These are phyloP conservation scores for Pogona vitticeps DNA, from an alignment of 2,113 vertebrate genomes.

Conservation along the genomic window DNA sequence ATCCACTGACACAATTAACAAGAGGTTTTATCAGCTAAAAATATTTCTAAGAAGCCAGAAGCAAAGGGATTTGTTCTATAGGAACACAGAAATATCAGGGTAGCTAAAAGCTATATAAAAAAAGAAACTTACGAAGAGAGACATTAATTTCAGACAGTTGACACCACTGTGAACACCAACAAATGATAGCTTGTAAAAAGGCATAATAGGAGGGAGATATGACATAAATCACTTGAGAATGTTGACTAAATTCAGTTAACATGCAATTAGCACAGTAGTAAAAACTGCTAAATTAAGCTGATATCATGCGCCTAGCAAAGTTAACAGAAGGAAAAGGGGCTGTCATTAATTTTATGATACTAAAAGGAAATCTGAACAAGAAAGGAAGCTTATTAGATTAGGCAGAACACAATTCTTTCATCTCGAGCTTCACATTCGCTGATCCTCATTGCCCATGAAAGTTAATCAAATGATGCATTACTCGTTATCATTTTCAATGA, in stretches of 20 bases:
- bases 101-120: conserved; percentile 63
- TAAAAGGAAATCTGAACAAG: conserved; percentile 39
- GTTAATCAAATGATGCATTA: conserved; percentile 36
- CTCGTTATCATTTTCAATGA: conserved; percentile 30
- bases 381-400: conserved; percentile 52
- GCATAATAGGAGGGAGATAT: conserved; percentile 67
- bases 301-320: conserved; percentile 60
- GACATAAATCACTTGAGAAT: conserved; percentile 55
- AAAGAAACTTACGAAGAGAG: conserved; percentile 75
- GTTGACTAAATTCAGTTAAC: conserved; percentile 53
- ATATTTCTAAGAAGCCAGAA: conserved; percentile 48
- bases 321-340: conserved; percentile 38
- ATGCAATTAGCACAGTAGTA: conserved; percentile 66
- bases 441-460: conserved; percentile 37
- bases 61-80: conserved; percentile 48
- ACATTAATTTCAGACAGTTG: conserved; percentile 73
- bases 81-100: conserved; percentile 54
- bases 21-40: conserved; percentile 37
- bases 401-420: conserved; percentile 18
- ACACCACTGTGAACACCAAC: conserved; percentile 74
- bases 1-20: conserved; percentile 33
- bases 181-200: conserved; percentile 73
- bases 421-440: conserved; percentile 59
- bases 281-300: conserved; percentile 53
- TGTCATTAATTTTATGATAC: conserved; percentile 33